Conservation (phyloP, 2,888 invertebrate genomes). For the Drosophila mulleri region DNA sequence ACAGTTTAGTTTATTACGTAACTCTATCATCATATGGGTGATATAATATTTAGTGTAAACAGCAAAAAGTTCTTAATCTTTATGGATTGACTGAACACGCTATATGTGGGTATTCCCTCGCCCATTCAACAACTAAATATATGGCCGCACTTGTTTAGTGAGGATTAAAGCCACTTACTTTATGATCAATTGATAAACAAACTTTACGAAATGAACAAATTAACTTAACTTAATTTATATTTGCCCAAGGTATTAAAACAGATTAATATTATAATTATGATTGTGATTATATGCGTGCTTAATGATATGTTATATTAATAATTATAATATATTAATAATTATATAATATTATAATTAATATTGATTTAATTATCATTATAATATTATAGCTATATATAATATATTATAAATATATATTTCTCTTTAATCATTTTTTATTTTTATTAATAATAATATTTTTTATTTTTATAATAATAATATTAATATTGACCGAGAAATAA, state of each 20-base stretch:
- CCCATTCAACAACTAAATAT: slow-evolving; percentile 19
- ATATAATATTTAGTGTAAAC: not conserved
- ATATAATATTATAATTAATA: not conserved
- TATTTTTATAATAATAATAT: not conserved
- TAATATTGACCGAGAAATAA: too few relatives aligned
- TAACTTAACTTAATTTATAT: not conserved
- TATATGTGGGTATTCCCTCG: slow-evolving; percentile 38
- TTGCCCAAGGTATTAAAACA: not conserved
- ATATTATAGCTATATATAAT: not conserved
- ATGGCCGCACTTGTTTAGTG: not conserved
- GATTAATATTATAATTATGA: slow-evolving; percentile 1
- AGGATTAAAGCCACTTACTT: slow-evolving; percentile 30
- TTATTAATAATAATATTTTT: too few relatives aligned
- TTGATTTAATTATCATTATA: too few relatives aligned
- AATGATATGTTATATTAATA: not conserved
- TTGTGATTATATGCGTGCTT: not conserved
- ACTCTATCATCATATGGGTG: not conserved
- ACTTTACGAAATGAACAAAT: slow-evolving; percentile 1
- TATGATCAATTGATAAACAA: slow-evolving; percentile 24
- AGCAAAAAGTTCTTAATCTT: not conserved
- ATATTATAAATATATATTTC: not conserved
- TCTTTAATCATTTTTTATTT: not conserved
- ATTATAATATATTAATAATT: too few relatives aligned
- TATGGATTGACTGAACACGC: not conserved
- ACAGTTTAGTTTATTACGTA: not conserved